phyloP scores from a whole-genome alignment of 2,797 vertebrate species.

The Enteromius anoplus region DNA sequence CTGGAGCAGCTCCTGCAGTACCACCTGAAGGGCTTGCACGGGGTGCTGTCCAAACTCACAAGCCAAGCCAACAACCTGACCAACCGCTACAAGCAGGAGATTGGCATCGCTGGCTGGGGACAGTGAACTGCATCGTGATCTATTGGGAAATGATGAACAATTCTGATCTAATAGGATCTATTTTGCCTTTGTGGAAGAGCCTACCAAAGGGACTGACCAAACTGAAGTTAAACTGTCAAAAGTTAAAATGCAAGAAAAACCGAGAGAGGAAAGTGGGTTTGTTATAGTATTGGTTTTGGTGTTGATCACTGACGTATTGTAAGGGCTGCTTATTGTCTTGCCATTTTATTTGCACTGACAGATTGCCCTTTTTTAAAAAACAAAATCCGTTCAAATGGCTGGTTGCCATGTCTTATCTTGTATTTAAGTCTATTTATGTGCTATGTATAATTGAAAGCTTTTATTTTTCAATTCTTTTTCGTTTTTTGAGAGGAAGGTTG shows the following conservation, averaged over 20 bases:
- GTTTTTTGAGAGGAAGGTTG: slow-evolving; percentile 22
- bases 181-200: not conserved
- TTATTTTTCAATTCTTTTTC: slow-evolving; percentile 48
- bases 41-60: slow-evolving; percentile 92
- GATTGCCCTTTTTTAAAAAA: slow-evolving; percentile 59
- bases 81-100: slow-evolving; percentile 94
- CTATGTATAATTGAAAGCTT: slow-evolving; percentile 59
- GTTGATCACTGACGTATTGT: slow-evolving; percentile 16
- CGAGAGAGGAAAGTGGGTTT: slow-evolving; percentile 23
- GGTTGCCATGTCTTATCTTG: slow-evolving; percentile 20
- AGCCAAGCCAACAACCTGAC: slow-evolving; percentile 91
- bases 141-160: slow-evolving; percentile 12
- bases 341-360: slow-evolving; percentile 29
- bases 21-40: slow-evolving; percentile 92
- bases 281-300: slow-evolving; percentile 11
- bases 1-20: slow-evolving; percentile 93
- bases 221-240: slow-evolving; percentile 16
- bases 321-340: slow-evolving; percentile 21
- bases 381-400: slow-evolving; percentile 32
- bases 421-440: slow-evolving; percentile 66
- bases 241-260: not conserved
- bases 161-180: slow-evolving; percentile 27
- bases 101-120: slow-evolving; percentile 91
- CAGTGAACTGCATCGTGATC: slow-evolving; percentile 69
- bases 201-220: not conserved